These are phyloP conservation scores for Pempheris klunzingeri DNA, from an alignment of 2,797 vertebrate genomes.

Conservation along the genomic window DNA sequence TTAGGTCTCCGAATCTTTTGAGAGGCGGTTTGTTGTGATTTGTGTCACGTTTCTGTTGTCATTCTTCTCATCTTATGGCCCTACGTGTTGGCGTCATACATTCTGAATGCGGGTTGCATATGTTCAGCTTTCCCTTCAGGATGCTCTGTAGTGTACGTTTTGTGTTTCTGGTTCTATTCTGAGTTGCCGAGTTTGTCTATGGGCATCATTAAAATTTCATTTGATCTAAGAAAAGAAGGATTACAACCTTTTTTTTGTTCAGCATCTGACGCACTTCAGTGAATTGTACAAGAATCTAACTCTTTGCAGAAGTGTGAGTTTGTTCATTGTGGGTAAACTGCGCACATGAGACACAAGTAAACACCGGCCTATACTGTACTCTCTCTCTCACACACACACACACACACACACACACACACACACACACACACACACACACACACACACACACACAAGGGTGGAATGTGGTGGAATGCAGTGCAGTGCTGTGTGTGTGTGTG, in stretches of 20 bases:
- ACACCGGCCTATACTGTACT: conserved; percentile 80
- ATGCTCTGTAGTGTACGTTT: background rate
- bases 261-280: conserved; percentile 15
- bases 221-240: conserved; percentile 38
- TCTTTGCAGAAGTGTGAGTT: conserved; percentile 67
- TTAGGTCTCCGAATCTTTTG: background rate
- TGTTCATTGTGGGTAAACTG: conserved; percentile 75
- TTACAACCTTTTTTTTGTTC: conserved; percentile 31
- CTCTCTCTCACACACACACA: conserved; percentile 5
- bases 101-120: background rate
- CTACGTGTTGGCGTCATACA: background rate
- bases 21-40: background rate
- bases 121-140: background rate
- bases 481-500: conserved; percentile 28
- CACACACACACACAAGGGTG: conserved; percentile 16
- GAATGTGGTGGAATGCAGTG: conserved; percentile 54
- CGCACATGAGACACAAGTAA: conserved; percentile 59
- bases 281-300: conserved; percentile 31
- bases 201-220: conserved; percentile 52
- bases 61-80: background rate
- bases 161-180: conserved; percentile 7
- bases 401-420: conserved; percentile 29
- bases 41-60: background rate
- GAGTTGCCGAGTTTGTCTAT: conserved; percentile 34
- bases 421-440: conserved; percentile 17